A percentile compares a stretch with the other conserved stretches of the same genome.
These are phyloP conservation scores for Troides helena DNA, from an alignment of 2,888 invertebrate genomes.

Conservation along the genomic window DNA sequence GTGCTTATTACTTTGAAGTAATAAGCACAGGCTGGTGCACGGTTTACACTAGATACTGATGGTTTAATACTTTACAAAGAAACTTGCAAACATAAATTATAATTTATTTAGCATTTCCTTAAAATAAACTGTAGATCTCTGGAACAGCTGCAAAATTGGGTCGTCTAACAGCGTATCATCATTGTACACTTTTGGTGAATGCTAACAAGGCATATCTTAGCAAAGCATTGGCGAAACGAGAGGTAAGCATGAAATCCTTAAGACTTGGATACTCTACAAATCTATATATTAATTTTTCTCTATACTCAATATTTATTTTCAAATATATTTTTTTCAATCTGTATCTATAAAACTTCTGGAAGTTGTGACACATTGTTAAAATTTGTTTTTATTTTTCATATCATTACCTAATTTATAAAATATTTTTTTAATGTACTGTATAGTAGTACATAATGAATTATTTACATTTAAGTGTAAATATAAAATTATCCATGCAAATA, in stretches of 20 bases:
- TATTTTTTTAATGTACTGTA: no score
- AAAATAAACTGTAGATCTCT: conserved; percentile 84
- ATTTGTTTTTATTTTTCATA: not conserved
- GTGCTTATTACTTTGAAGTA: no score
- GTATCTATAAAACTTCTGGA: no score
- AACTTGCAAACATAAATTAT: not conserved
- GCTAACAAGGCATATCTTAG: conserved; percentile 88
- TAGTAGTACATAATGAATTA: not conserved
- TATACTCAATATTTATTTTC: not conserved
- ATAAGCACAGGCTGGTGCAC: no score
- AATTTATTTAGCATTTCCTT: conserved; percentile 38
- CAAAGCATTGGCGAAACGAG: conserved; percentile 85
- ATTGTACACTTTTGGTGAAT: conserved; percentile 95
- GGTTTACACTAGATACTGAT: no score
- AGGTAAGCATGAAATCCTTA: conserved; percentile 78
- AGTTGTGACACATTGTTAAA: not conserved
- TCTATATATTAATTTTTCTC: not conserved
- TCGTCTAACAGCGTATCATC: conserved; percentile 95
- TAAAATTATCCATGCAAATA: not conserved
- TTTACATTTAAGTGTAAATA: not conserved
- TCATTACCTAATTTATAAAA: no score
- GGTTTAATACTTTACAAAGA: not conserved
- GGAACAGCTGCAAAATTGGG: conserved; percentile 97
- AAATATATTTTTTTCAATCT: no score
- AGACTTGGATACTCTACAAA: not conserved